Percentiles rank a stretch among this genome's conserved stretches.
These are phyloP conservation scores for Neopelma chrysocephalum DNA, from an alignment of 2,797 vertebrate genomes.

Conservation along the genomic window DNA sequence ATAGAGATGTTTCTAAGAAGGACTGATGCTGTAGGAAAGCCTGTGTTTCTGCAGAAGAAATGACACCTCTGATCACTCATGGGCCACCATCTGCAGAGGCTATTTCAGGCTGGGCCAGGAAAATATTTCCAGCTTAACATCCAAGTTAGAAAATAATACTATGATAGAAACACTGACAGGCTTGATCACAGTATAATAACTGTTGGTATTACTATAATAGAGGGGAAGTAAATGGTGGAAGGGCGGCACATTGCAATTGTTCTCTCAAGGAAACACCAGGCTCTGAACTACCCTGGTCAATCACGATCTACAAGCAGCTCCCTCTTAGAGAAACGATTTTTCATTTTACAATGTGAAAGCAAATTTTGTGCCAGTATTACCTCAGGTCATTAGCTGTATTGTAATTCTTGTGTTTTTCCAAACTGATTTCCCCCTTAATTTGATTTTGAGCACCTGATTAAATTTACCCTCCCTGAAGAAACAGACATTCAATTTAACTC, in stretches of 20 bases:
- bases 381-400: constrained; percentile 65
- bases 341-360: constrained; percentile 41
- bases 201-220: neutral
- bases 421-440: constrained; percentile 65
- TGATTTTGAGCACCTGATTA: constrained; percentile 65
- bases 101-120: neutral
- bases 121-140: neutral
- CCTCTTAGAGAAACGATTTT: constrained; percentile 47
- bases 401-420: constrained; percentile 62
- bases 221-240: neutral
- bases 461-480: constrained; percentile 60
- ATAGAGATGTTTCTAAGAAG: neutral
- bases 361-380: constrained; percentile 60
- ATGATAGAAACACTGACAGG: constrained; percentile 7
- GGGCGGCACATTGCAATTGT: constrained; percentile 21
- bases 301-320: neutral
- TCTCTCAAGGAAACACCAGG: neutral
- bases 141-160: constrained; percentile 4
- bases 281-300: constrained; percentile 2
- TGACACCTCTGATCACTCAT: neutral
- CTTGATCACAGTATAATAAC: neutral
- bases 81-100: neutral
- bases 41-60: neutral
- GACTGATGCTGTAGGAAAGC: neutral
- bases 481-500: constrained; percentile 52